Conservation (phyloP, 2,888 invertebrate genomes). For the Epistrophe grossulariae region DNA sequence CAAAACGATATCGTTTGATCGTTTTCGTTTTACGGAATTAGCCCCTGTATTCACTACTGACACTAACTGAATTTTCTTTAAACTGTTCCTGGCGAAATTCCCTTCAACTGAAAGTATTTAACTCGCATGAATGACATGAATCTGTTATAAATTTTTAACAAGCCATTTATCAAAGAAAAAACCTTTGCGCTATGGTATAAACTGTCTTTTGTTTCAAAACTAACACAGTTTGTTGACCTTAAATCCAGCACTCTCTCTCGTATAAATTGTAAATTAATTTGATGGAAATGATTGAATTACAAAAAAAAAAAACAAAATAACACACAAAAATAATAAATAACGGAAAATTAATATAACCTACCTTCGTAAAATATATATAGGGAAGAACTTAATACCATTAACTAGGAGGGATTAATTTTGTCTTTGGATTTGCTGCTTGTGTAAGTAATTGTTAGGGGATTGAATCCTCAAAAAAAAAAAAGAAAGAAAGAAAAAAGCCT, state of each 20-base stretch:
- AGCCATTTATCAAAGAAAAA: conserved; percentile 14
- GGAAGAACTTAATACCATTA: neutral
- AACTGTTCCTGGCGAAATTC: conserved; percentile 4
- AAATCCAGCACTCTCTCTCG: neutral
- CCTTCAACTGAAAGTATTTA: neutral
- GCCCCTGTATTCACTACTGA: too few relatives aligned
- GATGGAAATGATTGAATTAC: conserved; percentile 31
- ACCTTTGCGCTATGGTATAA: conserved; percentile 1
- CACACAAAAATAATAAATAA: conserved; percentile 3
- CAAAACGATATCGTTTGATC: too few relatives aligned
- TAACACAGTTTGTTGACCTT: conserved; percentile 31
- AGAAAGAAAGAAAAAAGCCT: conserved; percentile 5
- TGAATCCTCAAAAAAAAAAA: conserved; percentile 5
- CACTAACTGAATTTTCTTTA: neutral
- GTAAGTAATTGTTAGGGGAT: conserved; percentile 31
- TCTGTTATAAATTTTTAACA: conserved; percentile 17
- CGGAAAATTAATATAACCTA: conserved; percentile 12
- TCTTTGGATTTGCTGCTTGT: conserved; percentile 24
- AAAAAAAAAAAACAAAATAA: conserved; percentile 1
- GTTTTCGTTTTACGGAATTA: too few relatives aligned
- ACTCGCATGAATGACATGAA: conserved; percentile 1
- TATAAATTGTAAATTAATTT: conserved; percentile 53
- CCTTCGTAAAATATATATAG: neutral
- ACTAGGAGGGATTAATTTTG: conserved; percentile 17
- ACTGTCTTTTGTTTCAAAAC: conserved; percentile 4